phyloP scores from a whole-genome alignment of 2,888 invertebrate species.

The Tenthredo distinguenda region DNA sequence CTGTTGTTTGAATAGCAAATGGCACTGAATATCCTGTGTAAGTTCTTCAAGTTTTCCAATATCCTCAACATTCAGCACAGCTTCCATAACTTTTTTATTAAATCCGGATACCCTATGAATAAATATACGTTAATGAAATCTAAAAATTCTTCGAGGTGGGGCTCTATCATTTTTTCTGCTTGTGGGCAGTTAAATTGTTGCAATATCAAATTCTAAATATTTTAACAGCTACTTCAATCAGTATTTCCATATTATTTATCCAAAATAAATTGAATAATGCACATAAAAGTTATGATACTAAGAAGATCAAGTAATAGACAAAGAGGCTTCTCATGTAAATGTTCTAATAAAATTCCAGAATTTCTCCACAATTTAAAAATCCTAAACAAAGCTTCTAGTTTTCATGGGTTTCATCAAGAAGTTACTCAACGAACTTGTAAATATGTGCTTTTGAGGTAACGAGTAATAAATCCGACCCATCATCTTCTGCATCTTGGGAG shows the following conservation, averaged over 20 bases:
- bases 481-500: slow-evolving; percentile 55
- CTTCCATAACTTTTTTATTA: slow-evolving; percentile 56
- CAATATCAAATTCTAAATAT: neutral
- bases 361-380: slow-evolving; percentile 43
- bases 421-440: slow-evolving; percentile 62
- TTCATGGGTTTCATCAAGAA: neutral
- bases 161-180: neutral
- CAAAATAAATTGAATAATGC: neutral
- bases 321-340: neutral
- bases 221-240: neutral
- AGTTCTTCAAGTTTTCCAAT: slow-evolving; percentile 54
- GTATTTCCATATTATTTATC: neutral
- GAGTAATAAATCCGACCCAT: slow-evolving; percentile 60
- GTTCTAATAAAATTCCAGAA: neutral
- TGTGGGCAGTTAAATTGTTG: neutral
- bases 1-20: neutral
- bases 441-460: slow-evolving; percentile 62
- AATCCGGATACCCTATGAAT: slow-evolving; percentile 56
- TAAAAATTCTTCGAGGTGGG: neutral
- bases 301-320: neutral
- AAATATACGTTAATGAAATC: neutral
- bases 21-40: slow-evolving; percentile 58
- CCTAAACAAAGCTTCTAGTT: neutral
- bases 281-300: neutral
- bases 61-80: slow-evolving; percentile 55